phyloP scores from a whole-genome alignment of 2,888 invertebrate genomes.

The Acholoe squamosa region DNA sequence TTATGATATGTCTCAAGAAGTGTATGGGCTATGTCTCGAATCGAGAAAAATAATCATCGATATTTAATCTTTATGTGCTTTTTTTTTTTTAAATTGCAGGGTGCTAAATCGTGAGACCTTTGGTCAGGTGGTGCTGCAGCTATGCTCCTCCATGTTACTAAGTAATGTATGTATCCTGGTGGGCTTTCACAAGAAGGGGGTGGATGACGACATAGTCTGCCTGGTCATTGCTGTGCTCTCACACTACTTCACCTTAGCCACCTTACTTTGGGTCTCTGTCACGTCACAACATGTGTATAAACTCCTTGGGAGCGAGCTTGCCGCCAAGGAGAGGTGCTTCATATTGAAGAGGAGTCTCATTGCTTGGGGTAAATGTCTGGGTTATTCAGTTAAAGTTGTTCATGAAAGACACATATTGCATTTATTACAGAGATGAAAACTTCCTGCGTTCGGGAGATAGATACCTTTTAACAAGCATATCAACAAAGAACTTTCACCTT shows the following conservation, averaged over 20 bases:
- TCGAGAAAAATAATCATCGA: too few relatives aligned
- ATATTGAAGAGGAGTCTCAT: constrained; percentile 64
- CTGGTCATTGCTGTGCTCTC: constrained; percentile 64
- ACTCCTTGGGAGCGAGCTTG: constrained; percentile 52
- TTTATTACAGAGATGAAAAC: too few relatives aligned
- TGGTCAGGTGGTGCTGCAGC: constrained; percentile 68
- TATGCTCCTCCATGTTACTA: constrained; percentile 67
- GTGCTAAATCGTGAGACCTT: constrained; percentile 67
- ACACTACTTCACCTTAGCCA: constrained; percentile 67
- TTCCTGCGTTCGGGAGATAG: too few relatives aligned
- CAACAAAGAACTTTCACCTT: too few relatives aligned
- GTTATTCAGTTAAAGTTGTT: too few relatives aligned
- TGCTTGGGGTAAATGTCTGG: constrained; percentile 65
- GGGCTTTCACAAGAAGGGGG: constrained; percentile 65
- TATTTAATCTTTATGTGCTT: too few relatives aligned
- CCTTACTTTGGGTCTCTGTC: constrained; percentile 65
- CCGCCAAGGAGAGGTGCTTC: constrained; percentile 58
- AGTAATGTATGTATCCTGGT: constrained; percentile 67
- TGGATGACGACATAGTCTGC: constrained; percentile 65
- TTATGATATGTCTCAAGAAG: too few relatives aligned
- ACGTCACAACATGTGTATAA: constrained; percentile 61
- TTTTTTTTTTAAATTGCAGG: constrained; percentile 52
- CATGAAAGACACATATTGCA: too few relatives aligned
- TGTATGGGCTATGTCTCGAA: too few relatives aligned
- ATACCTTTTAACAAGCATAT: too few relatives aligned